These are phyloP conservation scores for Philopotamus ludificatus DNA, from an alignment of 1,140 invertebrate species.

Conservation along the genomic window DNA sequence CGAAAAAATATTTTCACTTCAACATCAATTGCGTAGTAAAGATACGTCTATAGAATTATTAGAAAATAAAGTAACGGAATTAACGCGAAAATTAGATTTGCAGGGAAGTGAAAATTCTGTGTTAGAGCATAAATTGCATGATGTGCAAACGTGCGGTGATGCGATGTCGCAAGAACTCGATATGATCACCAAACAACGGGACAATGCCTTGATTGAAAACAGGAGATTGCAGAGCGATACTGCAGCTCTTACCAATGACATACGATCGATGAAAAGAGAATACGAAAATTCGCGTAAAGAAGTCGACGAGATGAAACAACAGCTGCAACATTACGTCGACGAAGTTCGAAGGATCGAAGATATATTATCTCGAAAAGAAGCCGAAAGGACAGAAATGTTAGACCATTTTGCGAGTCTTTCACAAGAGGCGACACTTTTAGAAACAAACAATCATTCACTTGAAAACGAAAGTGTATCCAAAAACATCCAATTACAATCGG, in stretches of 20 bases:
- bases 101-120: conserved; percentile 43
- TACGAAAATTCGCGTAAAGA: conserved; percentile 63
- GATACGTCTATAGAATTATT: conserved; percentile 50
- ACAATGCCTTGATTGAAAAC: conserved; percentile 60
- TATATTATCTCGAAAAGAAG: conserved; percentile 65
- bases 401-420: conserved; percentile 71
- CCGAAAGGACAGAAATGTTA: conserved; percentile 69
- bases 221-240: conserved; percentile 67
- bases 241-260: conserved; percentile 53
- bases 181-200: conserved; percentile 52
- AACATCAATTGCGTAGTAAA: conserved; percentile 58
- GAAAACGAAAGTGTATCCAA: conserved; percentile 68
- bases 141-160: conserved; percentile 57
- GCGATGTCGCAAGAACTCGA: conserved; percentile 54
- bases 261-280: conserved; percentile 57
- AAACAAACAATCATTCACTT: conserved; percentile 70
- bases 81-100: conserved; percentile 50
- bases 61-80: conserved; percentile 50
- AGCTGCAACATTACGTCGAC: conserved; percentile 70
- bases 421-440: conserved; percentile 67
- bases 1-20: conserved; percentile 56
- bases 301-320: conserved; percentile 66
- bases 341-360: conserved; percentile 71
- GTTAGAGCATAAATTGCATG: conserved; percentile 58
- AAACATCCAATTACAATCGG: conserved; percentile 52